Conservation (phyloP, 2,888 invertebrate genomes). For the Hylaea fasciaria region DNA sequence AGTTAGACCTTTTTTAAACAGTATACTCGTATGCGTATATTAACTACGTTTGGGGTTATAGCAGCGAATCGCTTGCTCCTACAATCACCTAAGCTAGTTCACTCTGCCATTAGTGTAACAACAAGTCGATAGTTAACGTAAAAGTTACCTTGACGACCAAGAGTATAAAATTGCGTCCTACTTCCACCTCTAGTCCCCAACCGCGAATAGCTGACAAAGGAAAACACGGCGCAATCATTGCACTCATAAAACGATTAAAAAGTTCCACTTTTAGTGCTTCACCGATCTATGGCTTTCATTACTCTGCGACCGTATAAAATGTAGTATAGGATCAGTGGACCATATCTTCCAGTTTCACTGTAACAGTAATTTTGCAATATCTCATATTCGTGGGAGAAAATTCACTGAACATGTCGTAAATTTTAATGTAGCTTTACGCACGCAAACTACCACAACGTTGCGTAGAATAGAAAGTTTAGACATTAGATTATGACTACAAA, state of each 20-base stretch:
- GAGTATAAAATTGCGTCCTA: constrained; percentile 7
- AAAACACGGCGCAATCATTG: constrained; percentile 19
- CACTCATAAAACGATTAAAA: constrained; percentile 32
- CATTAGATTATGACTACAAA: too few relatives aligned
- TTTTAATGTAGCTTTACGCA: not conserved
- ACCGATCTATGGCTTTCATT: constrained; percentile 22
- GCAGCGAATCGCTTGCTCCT: not conserved
- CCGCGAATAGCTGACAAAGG: constrained; percentile 18
- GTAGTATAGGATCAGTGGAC: not conserved
- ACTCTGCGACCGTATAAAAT: too few relatives aligned
- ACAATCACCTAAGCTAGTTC: not conserved
- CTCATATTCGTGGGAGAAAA: not conserved
- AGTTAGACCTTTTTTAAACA: too few relatives aligned
- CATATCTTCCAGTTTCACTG: not conserved
- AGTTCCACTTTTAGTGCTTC: constrained; percentile 24
- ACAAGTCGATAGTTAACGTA: constrained; percentile 4
- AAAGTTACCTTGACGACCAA: not conserved
- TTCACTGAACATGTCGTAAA: too few relatives aligned
- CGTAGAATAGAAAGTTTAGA: not conserved
- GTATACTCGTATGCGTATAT: too few relatives aligned
- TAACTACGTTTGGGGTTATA: too few relatives aligned
- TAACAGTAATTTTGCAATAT: not conserved
- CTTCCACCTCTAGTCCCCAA: constrained; percentile 4
- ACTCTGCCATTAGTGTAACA: not conserved
- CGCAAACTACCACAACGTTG: not conserved